Percentiles rank a stretch among this genome's conserved stretches.
Conservation (phyloP, 2,888 invertebrate species). For the Cantharis flavilabris region DNA sequence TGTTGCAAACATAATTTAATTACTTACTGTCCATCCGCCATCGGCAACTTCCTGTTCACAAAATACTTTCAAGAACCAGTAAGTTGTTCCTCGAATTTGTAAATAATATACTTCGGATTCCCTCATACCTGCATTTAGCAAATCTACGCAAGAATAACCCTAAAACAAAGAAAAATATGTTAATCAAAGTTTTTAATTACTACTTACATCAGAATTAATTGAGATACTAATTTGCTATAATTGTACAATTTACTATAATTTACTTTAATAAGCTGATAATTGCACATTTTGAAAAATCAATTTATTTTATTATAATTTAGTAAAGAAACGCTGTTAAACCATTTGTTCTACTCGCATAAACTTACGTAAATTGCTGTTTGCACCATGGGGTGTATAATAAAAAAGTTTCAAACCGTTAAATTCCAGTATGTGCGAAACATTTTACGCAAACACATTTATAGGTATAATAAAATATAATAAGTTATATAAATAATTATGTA, state of each 20-base stretch:
- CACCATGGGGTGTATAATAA: background rate
- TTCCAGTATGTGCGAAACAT: background rate
- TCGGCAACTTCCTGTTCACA: constrained; percentile 89
- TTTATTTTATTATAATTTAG: background rate
- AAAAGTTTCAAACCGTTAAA: background rate
- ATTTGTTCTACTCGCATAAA: background rate
- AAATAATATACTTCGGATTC: constrained; percentile 88
- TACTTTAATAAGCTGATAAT: background rate
- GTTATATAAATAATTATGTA: background rate
- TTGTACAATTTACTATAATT: background rate
- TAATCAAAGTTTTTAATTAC: background rate
- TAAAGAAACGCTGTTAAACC: background rate
- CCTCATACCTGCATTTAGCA: constrained; percentile 82
- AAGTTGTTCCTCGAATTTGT: constrained; percentile 88
- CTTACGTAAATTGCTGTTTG: background rate
- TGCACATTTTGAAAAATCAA: background rate
- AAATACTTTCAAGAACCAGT: constrained; percentile 90
- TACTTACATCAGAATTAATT: background rate
- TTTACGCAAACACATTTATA: background rate
- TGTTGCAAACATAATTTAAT: background rate
- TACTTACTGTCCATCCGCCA: constrained; percentile 90
- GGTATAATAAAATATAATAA: background rate
- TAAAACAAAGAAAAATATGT: constrained; percentile 55
- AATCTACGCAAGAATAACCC: constrained; percentile 88
- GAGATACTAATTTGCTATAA: background rate